Evolutionary conservation across 2,113 vertebrate species (phyloP).

Genomic region (Zapus hudsonius): DNA sequence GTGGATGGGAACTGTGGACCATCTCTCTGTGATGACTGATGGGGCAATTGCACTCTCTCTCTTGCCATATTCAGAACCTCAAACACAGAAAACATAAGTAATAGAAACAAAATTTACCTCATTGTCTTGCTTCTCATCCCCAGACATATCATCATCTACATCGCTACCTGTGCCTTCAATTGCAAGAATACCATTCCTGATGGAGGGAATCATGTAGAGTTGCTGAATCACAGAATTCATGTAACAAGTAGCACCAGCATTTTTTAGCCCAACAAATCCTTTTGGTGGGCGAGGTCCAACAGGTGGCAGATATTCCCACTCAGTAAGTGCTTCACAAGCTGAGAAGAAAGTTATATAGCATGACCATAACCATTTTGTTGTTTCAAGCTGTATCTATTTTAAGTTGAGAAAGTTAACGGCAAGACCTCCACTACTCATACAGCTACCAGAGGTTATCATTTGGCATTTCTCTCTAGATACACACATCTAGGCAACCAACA

Average conservation of each 20-base stretch:
- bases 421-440: neutral
- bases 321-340: constrained; percentile 98
- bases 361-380: constrained; percentile 7
- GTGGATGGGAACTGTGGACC: neutral
- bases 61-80: constrained; percentile 21
- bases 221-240: constrained; percentile 99
- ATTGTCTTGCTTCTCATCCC: constrained; percentile 98
- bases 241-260: constrained; percentile 98
- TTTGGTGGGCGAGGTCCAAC: constrained; percentile 98
- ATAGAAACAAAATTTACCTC: constrained; percentile 89
- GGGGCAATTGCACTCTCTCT: neutral
- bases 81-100: constrained; percentile 51
- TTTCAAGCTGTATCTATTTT: neutral
- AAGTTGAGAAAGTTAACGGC: constrained; percentile 9
- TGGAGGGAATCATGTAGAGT: constrained; percentile 99
- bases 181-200: constrained; percentile 97
- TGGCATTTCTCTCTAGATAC: neutral
- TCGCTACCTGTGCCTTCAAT: constrained; percentile 98
- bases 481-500: neutral
- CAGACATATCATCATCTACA: constrained; percentile 99
- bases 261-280: constrained; percentile 98
- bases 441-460: neutral
- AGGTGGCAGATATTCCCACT: constrained; percentile 98
- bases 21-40: neutral
- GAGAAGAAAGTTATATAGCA: constrained; percentile 45